Percentiles rank a stretch among this genome's conserved stretches.
phyloP scores from a whole-genome alignment of 2,113 vertebrate species.

The Theristicus caerulescens region DNA sequence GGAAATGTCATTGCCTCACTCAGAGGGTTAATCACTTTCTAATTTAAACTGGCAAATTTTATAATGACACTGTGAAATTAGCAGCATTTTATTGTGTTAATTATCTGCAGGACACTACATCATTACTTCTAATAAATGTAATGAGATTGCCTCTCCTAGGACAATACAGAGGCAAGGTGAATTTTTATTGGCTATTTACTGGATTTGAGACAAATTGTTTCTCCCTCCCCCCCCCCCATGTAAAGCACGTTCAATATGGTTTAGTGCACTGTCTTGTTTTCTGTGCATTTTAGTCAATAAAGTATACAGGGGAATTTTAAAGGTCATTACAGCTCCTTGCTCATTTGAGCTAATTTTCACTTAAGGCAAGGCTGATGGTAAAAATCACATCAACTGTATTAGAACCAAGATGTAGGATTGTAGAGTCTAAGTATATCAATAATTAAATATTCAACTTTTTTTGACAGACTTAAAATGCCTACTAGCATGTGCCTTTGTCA shows the following conservation, averaged over 20 bases:
- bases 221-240: background rate
- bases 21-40: constrained; percentile 84
- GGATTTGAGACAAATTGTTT: constrained; percentile 49
- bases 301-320: constrained; percentile 20
- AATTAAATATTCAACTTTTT: constrained; percentile 23
- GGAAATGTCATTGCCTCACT: constrained; percentile 83
- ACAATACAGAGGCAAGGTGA: constrained; percentile 81
- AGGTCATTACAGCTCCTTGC: constrained; percentile 55
- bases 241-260: constrained; percentile 37
- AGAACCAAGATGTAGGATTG: background rate
- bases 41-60: constrained; percentile 83
- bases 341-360: constrained; percentile 56
- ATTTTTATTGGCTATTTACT: constrained; percentile 79
- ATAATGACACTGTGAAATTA: constrained; percentile 91
- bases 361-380: constrained; percentile 32
- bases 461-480: background rate
- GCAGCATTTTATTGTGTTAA: constrained; percentile 87
- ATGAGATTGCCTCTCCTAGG: constrained; percentile 79
- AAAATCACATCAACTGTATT: constrained; percentile 34
- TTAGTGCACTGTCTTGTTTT: constrained; percentile 13
- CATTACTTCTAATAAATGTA: constrained; percentile 85
- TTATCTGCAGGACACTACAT: constrained; percentile 84
- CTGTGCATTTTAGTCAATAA: constrained; percentile 52
- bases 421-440: background rate
- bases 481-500: background rate